Conservation (phyloP, 2,888 invertebrate species). For the Myathropa florea region DNA sequence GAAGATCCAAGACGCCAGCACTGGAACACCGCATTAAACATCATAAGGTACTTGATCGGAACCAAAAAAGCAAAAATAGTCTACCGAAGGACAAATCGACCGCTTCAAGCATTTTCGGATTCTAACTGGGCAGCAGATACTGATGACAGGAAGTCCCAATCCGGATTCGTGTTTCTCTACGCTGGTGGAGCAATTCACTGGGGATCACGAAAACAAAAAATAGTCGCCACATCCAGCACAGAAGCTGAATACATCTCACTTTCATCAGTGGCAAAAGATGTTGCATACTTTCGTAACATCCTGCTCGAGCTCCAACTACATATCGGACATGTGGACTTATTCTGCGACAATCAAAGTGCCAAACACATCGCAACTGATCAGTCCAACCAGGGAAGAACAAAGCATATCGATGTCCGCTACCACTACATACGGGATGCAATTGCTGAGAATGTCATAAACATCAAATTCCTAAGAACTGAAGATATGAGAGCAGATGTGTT, state of each 20-base stretch:
- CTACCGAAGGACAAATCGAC: background rate
- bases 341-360: conserved; percentile 27
- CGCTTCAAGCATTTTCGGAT: conserved; percentile 8
- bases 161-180: conserved; percentile 12
- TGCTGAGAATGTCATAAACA: background rate
- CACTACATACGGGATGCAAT: conserved; percentile 12
- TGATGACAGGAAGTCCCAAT: conserved; percentile 10
- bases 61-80: background rate
- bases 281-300: conserved; percentile 26
- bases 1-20: conserved; percentile 23
- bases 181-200: conserved; percentile 6
- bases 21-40: conserved; percentile 16
- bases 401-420: conserved; percentile 26
- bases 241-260: conserved; percentile 34
- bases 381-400: conserved; percentile 2
- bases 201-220: background rate
- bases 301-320: conserved; percentile 17
- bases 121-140: conserved; percentile 25
- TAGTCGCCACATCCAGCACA: conserved; percentile 12
- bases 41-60: conserved; percentile 15
- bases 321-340: background rate
- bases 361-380: conserved; percentile 4
- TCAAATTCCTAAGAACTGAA: conserved; percentile 4
- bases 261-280: conserved; percentile 28
- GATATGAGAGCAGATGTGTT: too few species aligned